Evolutionary conservation across 2,888 invertebrate genomes (phyloP), one percentile per base, ranked within the genome.

Genomic region (Agriotes lineatus): DNA sequence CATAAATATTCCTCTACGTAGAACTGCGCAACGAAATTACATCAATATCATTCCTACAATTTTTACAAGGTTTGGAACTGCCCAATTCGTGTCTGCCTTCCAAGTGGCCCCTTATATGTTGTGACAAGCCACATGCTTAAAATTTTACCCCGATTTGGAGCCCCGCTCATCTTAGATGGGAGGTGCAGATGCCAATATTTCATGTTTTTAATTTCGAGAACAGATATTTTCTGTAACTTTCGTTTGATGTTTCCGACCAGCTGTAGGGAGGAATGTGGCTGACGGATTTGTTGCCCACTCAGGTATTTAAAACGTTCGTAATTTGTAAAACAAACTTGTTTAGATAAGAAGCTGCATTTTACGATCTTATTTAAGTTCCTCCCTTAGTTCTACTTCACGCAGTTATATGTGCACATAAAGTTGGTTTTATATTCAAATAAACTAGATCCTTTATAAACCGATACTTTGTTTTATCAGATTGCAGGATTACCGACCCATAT

Each of bases 401-500:
- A 35, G 9, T 39, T 30, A 3, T 56, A 0, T 20, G 5, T 37
- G 16, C 20, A n/a, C n/a, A 56, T 4, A 37, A 35, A 7, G 19
- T 20, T 19, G 35, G 58, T 37, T 68, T 56, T 6, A 42, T 63
- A 68, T 68, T 68, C 59, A 68, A 63, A 63, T 59, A 57, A 58
- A 48, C 33, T 62, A 63, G 39, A 63, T 68, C 63, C 63, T 57
- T 44, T 59, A 63, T 57, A 48, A 57, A 44, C 57, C 52, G 44
- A 52, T 39, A 39, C 19, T 45, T 48, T 44, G 57, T 62, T 72
- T 72, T 70, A 71, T 71, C 74, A 67, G 71, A 74, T 71, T 69
- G 65, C 54, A 68, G 64, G 52, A 73, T 70, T 74, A 75, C 72
- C 74, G 69, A 69, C 67, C 57, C 60, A 74, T 74, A 72, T 76